Percentiles rank a stretch among this genome's conserved stretches.
Evolutionary conservation across 1,140 invertebrate genomes (phyloP).

Genomic region (Asobara japonica): DNA sequence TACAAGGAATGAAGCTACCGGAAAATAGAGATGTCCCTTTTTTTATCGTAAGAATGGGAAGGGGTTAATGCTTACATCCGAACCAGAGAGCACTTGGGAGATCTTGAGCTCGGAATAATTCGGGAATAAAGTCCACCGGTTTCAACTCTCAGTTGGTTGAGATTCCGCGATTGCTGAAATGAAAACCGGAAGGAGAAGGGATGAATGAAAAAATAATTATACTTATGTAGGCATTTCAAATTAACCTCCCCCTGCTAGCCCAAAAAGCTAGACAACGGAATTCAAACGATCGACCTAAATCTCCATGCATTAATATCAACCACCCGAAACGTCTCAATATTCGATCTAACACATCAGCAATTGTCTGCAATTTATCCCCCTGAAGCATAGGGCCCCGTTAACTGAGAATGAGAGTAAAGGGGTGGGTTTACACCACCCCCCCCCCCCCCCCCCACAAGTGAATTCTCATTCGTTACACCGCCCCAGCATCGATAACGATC

Average conservation of each 20-base stretch:
- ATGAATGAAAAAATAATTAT: neutral
- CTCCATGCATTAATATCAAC: no score
- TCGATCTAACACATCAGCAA: neutral
- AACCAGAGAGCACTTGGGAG: neutral
- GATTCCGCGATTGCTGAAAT: neutral
- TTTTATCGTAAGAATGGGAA: neutral
- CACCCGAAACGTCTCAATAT: neutral
- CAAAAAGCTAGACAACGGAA: neutral
- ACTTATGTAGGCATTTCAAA: no score
- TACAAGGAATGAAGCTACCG: neutral
- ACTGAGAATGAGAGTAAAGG: neutral
- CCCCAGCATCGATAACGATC: slow-evolving; percentile 15
- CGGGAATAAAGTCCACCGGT: no score
- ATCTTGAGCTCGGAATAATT: no score
- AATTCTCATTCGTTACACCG: neutral
- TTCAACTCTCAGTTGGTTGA: no score
- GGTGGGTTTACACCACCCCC: neutral
- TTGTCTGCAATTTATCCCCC: slow-evolving; percentile 1
- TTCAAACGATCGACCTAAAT: no score
- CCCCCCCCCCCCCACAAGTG: no score
- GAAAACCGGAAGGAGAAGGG: neutral
- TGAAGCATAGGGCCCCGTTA: neutral
- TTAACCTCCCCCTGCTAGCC: no score
- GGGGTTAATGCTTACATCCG: neutral
- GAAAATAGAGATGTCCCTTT: neutral